phyloP scores from a whole-genome alignment of 1,140 invertebrate species.

The Acyrthosiphon pisum region DNA sequence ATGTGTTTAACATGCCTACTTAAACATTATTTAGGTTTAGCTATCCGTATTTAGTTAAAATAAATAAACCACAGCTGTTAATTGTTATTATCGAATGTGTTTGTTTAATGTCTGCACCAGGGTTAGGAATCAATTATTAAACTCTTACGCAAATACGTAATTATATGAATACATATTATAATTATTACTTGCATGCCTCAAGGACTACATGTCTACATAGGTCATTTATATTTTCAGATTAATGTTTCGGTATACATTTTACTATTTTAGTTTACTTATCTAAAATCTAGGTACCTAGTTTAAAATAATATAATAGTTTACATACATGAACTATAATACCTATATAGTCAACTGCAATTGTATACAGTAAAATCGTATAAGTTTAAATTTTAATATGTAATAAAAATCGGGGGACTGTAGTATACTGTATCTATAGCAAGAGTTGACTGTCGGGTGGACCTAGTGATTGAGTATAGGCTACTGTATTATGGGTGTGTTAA shows the following conservation, averaged over 20 bases:
- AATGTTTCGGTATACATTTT: background rate
- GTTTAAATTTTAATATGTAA: too few species aligned
- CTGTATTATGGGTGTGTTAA: too few species aligned
- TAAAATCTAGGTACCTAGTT: background rate
- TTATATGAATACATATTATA: background rate
- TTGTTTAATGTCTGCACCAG: background rate
- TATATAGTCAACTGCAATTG: background rate
- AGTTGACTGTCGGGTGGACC: too few species aligned
- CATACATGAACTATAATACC: background rate
- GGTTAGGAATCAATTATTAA: background rate
- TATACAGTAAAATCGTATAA: background rate
- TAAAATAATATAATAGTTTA: background rate
- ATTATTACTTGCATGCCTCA: background rate
- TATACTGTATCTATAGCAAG: too few species aligned
- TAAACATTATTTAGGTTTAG: too few species aligned
- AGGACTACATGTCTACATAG: background rate
- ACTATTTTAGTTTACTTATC: background rate
- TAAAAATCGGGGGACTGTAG: too few species aligned
- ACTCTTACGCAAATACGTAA: background rate
- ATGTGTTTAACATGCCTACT: too few species aligned
- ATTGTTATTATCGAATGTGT: background rate
- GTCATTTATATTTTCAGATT: background rate
- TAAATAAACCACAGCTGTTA: background rate
- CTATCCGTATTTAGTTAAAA: background rate
- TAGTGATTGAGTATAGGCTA: too few species aligned